Percentiles rank a stretch among this genome's conserved stretches.
Conservation (phyloP, 1,140 invertebrate genomes). For the Stegodyphus dumicola region DNA sequence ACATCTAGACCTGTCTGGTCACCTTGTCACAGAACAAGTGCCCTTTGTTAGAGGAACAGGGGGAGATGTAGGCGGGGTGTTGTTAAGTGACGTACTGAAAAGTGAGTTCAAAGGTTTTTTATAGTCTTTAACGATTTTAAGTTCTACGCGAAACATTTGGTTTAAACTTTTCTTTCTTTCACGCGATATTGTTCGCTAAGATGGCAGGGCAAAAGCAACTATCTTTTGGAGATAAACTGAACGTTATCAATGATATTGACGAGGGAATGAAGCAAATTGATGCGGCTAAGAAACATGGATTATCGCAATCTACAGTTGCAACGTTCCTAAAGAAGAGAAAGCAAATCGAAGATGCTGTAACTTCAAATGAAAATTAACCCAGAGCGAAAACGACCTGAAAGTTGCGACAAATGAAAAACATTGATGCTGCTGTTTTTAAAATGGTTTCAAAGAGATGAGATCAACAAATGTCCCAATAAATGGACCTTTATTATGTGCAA, state of each 20-base stretch:
- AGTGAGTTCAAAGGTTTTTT: no score
- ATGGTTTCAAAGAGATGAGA: no score
- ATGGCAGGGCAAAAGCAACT: neutral
- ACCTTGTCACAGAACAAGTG: neutral
- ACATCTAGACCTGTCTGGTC: neutral
- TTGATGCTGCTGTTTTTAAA: no score
- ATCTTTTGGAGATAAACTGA: conserved; percentile 15
- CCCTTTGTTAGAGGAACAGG: neutral
- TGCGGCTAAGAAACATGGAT: neutral
- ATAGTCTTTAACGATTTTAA: neutral
- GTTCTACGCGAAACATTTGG: no score
- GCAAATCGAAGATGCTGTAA: conserved; percentile 1
- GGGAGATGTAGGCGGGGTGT: no score
- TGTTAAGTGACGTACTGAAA: no score
- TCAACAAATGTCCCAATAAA: no score
- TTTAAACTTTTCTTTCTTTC: no score
- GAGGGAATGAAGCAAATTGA: neutral
- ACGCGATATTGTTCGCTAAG: neutral
- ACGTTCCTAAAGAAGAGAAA: conserved; percentile 6
- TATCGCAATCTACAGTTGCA: neutral
- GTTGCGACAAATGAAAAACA: no score
- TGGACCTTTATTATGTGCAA: no score
- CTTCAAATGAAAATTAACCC: conserved; percentile 11
- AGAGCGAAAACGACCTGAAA: no score
- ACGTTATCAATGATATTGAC: neutral